Evolutionary conservation across 2,113 vertebrate genomes (phyloP).

Genomic region (Crotalus tigris): DNA sequence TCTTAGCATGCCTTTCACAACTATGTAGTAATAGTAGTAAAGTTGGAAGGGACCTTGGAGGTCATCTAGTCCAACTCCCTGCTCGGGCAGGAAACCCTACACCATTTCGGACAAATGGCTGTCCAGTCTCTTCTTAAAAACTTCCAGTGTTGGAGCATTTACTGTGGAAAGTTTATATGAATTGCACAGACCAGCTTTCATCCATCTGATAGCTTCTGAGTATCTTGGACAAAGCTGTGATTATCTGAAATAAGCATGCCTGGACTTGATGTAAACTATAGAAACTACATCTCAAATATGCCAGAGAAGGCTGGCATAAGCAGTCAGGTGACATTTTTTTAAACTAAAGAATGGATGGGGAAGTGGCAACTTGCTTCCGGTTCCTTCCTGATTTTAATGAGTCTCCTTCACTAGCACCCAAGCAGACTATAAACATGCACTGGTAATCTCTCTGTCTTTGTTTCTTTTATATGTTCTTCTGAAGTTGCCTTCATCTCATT

Average conservation of each 20-base stretch:
- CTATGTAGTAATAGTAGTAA: too few species aligned
- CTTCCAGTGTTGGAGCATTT: too few species aligned
- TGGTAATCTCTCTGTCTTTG: not conserved
- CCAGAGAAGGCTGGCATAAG: not conserved
- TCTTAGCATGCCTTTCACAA: not conserved
- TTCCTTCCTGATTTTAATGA: not conserved
- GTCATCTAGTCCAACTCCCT: too few species aligned
- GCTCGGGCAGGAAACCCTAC: too few species aligned
- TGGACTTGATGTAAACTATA: not conserved
- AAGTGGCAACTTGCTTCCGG: not conserved
- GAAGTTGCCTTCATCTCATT: not conserved
- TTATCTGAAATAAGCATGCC: not conserved
- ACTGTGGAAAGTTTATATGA: not conserved
- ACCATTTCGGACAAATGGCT: too few species aligned
- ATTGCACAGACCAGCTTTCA: not conserved
- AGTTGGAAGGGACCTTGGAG: too few species aligned
- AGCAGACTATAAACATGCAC: not conserved
- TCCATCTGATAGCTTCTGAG: not conserved
- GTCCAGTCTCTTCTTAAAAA: too few species aligned
- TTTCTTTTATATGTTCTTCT: not conserved
- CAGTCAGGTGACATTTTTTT: not conserved
- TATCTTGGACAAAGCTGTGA: not conserved
- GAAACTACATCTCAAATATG: not conserved
- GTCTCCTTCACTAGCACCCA: not conserved
- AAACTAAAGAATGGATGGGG: not conserved